Evolutionary conservation across 2,113 vertebrate genomes (phyloP).

Genomic region (Myiozetetes cayanensis): DNA sequence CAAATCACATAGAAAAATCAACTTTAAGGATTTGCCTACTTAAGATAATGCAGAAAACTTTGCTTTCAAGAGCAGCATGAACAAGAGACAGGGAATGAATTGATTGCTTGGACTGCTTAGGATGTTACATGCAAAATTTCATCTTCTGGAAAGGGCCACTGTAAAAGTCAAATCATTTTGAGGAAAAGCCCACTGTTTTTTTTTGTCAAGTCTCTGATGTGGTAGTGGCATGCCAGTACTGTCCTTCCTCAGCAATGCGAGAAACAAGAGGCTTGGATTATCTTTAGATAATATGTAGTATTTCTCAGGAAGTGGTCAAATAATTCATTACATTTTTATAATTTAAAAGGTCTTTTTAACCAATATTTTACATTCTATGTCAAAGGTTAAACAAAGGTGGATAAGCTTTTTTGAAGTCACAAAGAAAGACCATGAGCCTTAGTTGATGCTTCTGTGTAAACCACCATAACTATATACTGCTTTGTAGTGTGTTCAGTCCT

Average conservation of each 20-base stretch:
- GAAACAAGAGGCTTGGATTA: neutral
- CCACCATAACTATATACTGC: neutral
- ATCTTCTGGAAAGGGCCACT: neutral
- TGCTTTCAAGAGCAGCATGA: neutral
- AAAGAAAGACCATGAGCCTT: neutral
- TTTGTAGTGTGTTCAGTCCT: neutral
- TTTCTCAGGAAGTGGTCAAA: neutral
- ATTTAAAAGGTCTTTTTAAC: neutral
- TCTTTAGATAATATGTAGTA: neutral
- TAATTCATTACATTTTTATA: neutral
- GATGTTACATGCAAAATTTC: neutral
- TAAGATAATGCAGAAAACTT: neutral
- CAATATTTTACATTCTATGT: neutral
- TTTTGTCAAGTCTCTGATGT: neutral
- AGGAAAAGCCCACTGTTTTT: neutral
- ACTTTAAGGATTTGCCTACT: neutral
- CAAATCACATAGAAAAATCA: slow-evolving; percentile 38
- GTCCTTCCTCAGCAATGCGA: neutral
- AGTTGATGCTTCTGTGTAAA: neutral
- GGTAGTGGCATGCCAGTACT: neutral
- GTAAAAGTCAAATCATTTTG: neutral
- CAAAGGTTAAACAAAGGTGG: neutral
- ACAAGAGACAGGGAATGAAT: neutral
- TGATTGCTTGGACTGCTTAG: neutral
- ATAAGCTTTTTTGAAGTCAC: neutral